Evolutionary conservation across 2,888 invertebrate genomes (phyloP).

Genomic region (Pyrocoelia pectoralis): DNA sequence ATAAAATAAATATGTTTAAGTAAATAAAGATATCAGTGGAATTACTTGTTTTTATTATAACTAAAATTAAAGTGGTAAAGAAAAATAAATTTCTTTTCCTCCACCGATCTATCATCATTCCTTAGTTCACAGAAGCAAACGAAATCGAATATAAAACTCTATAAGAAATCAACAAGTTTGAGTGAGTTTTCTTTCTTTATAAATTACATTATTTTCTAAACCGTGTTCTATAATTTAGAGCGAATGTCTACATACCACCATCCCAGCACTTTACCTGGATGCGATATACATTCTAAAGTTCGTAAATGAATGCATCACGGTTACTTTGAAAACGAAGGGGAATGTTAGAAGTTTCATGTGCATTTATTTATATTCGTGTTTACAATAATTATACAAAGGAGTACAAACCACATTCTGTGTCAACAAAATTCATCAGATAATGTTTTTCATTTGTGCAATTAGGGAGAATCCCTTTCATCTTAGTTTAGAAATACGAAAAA

Average conservation of each 20-base stretch:
- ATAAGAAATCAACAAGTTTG: slow-evolving; percentile 19
- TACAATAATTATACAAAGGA: neutral
- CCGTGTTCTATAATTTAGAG: neutral
- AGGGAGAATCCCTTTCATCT: too few relatives aligned
- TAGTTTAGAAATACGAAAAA: too few relatives aligned
- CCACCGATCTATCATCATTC: neutral
- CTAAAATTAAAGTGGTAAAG: too few relatives aligned
- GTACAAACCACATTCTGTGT: too few relatives aligned
- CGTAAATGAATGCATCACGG: slow-evolving; percentile 12
- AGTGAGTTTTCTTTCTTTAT: neutral
- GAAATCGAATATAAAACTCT: slow-evolving; percentile 3
- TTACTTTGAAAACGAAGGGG: slow-evolving; percentile 5
- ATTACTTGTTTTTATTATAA: too few relatives aligned
- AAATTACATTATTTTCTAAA: slow-evolving; percentile 11
- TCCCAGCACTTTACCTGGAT: slow-evolving; percentile 5
- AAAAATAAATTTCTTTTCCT: neutral
- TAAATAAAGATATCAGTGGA: too few relatives aligned
- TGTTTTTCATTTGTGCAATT: too few relatives aligned
- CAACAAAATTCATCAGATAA: too few relatives aligned
- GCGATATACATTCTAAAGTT: slow-evolving; percentile 1
- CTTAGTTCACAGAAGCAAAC: neutral
- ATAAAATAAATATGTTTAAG: too few relatives aligned
- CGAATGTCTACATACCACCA: neutral
- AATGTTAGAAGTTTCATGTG: neutral
- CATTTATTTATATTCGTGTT: neutral